Evolutionary conservation across 2,888 invertebrate species (phyloP).

Genomic region (Drosophila subquinaria): DNA sequence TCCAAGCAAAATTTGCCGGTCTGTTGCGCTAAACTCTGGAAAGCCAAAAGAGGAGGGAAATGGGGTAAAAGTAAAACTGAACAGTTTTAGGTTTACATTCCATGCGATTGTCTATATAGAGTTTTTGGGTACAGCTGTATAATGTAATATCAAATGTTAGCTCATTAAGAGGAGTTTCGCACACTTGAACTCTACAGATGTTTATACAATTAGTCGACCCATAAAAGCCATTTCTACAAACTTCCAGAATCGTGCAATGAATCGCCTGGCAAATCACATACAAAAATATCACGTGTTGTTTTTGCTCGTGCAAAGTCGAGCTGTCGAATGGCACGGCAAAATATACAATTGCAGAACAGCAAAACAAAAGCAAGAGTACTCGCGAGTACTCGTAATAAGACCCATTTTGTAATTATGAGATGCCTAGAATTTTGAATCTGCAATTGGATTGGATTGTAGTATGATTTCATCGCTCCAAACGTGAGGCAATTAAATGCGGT

Average conservation of each 20-base stretch:
- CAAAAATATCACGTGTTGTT: conserved; percentile 50
- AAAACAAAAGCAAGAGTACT: background rate
- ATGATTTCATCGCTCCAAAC: conserved; percentile 25
- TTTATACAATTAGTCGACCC: background rate
- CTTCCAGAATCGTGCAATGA: conserved; percentile 12
- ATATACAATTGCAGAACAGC: conserved; percentile 21
- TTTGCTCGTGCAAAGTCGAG: conserved; percentile 17
- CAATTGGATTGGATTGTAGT: background rate
- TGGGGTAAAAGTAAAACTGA: background rate
- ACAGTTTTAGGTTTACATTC: conserved; percentile 41
- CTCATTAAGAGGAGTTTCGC: background rate
- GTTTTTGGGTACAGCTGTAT: conserved; percentile 26
- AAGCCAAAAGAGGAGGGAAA: background rate
- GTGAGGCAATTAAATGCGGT: conserved; percentile 36
- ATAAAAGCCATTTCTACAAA: background rate
- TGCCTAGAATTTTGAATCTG: conserved; percentile 8
- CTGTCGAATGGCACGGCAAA: conserved; percentile 37
- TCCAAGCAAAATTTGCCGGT: conserved; percentile 38
- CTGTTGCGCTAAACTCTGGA: conserved; percentile 26
- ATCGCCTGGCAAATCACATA: conserved; percentile 2
- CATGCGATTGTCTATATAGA: conserved; percentile 9
- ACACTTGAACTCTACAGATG: background rate
- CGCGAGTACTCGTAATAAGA: background rate
- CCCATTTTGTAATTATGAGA: conserved; percentile 19
- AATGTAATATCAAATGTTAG: background rate